Base-by-base conservation (phyloP, 1,140 invertebrate species). In the Lepidurus packardi region DNA sequence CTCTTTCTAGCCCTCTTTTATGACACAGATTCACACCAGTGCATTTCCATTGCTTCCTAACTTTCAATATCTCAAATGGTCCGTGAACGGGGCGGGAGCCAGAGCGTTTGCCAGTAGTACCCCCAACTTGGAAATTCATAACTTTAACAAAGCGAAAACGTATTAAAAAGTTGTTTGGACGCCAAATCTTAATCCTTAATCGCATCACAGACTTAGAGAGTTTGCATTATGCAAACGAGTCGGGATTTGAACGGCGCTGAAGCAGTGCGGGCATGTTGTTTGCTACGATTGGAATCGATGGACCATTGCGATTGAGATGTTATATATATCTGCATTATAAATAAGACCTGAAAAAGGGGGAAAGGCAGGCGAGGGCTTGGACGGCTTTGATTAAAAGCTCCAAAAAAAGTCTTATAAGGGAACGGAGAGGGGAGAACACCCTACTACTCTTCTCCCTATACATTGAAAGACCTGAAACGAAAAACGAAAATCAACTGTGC, bases 371-470 rank as follows among this genome's bases (percentile, higher is more conserved):
- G 53, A 65, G 53, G 53, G 53, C 21, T 21, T n/a, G 53, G 53
- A 65, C 53, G 53, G 53, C 53, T 65, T 65, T 65, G 53, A 65
- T 65, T 65, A 65, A 65, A 65, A 65, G 53, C 53, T 65, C 45
- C 45, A 10, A 47, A 47, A 65, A 65, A 65, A 65, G 1, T 65
- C n/a, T 65, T 65, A 65, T 16, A 65, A n/a, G 53, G 53, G 13
- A 21, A 65, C 34, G 34, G 34, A 34, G 34, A n/a, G 21, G 53
- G 53, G 53, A 16, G 16, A 65, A n/a, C 5, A 13, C 53, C 53
- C 53, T 65, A 21, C 53, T n/a, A n/a, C 21, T 65, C 9, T 65
- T 16, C 53, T 16, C 53, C 53, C 47, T n/a, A n/a, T 65, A 65
- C 7, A 16, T 3, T 65, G 53, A 65, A 21, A 65, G 53, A 65